These are phyloP conservation scores for Halisarca cf. caerulea DNA, from an alignment of 37 sponge, comb jelly and placozoan species.

Conservation along the genomic window DNA sequence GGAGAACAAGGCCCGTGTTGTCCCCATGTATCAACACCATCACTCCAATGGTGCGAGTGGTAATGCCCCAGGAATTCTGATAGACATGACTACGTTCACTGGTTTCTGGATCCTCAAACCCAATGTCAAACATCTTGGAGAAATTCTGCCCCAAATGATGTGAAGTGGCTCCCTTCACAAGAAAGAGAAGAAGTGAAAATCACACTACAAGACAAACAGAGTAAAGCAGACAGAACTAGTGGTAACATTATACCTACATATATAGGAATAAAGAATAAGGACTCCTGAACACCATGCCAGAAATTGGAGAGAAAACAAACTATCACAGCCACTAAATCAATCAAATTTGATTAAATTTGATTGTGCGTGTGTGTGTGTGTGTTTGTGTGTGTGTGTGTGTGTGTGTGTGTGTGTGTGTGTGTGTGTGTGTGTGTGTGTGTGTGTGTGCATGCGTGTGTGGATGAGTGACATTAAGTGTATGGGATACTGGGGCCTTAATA, in stretches of 20 bases:
- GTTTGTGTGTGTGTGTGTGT: too few species aligned
- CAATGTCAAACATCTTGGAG: constrained; percentile 96
- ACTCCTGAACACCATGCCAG: too few species aligned
- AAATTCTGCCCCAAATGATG: constrained; percentile 99
- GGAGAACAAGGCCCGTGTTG: constrained; percentile 92
- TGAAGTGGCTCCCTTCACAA: constrained; percentile 99
- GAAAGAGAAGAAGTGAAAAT: not conserved
- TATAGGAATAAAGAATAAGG: not conserved
- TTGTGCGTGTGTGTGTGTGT: too few species aligned
- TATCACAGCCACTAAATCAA: too few species aligned
- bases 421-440: too few species aligned
- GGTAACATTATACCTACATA: not conserved
- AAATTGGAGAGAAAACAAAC: too few species aligned
- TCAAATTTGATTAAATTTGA: too few species aligned
- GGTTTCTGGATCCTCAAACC: constrained; percentile 83
- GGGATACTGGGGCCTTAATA: too few species aligned
- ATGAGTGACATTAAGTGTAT: too few species aligned
- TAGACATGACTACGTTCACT: constrained; percentile 80
- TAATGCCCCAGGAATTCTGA: constrained; percentile 99
- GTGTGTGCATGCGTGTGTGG: too few species aligned
- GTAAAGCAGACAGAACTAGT: not conserved
- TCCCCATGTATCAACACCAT: constrained; percentile 97
- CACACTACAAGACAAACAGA: not conserved
- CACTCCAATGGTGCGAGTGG: constrained; percentile 94
- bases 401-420: too few species aligned